Evolutionary conservation across 2,797 vertebrate genomes (phyloP), one percentile per base, ranked within the genome.

Genomic region (Eulemur coronatus): DNA sequence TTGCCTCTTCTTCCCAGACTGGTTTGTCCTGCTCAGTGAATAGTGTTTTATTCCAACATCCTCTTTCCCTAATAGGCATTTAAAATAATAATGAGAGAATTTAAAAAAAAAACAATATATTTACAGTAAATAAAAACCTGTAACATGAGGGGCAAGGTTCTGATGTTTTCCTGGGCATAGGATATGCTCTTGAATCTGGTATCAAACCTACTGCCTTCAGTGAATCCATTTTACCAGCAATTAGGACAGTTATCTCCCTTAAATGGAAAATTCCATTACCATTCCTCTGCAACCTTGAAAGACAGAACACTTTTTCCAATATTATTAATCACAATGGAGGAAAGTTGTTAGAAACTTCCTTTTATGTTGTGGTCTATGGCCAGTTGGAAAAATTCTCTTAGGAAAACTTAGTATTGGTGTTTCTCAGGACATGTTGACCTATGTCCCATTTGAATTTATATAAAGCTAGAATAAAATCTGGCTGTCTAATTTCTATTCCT

Each of bases 11-110:
- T 63, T 78, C 43, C 72, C 85, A 96, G 81, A 94, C 48, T 91
- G 52, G 46, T 80, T 91, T 92, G 73, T 89, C 63, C 30, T 86
- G 89, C 28, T 91, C 43, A 73, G 17, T 91, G 52, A 81, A 94
- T 57, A 87, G 28, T 85, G 48, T 92, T 97, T 76, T 84, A 81
- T 81, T 70, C 18, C 73, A 95, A 73, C 9, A 55, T 72, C 5
- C 0, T n/a, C 15, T 85, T 65, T 73, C 80, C 12, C 43, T 22
- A 80, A 75, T 5, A 87, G 41, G 0, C 28, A 76, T 81, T 76
- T 88, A 91, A 94, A 94, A 78, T 79, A 91, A 50, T 84, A 92
- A 88, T 76, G 22, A 84, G 30, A 94, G 1, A 73, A 38, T 43
- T 3, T 84, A n/a, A 0, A 46, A 78, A 85, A 85, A 75, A 85